These are phyloP conservation scores for Prolemur simus DNA, from an alignment of 2,113 vertebrate species.

Conservation along the genomic window DNA sequence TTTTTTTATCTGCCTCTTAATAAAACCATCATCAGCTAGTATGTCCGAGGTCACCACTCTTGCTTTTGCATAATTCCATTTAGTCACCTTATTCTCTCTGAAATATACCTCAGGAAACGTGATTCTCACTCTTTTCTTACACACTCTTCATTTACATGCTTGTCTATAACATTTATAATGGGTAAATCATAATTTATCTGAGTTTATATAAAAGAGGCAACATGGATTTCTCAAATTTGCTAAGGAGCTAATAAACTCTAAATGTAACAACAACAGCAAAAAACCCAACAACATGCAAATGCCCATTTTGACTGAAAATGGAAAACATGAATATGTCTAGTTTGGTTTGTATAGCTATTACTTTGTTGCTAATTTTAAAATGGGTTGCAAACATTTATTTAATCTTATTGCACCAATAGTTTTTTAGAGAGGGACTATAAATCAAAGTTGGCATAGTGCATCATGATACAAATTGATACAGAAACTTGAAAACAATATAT, in stretches of 20 bases:
- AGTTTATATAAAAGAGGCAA: background rate
- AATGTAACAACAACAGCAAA: background rate
- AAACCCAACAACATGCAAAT: background rate
- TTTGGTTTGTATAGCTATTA: conserved; percentile 66
- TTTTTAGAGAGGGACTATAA: conserved; percentile 55
- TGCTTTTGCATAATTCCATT: background rate
- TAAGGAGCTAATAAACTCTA: background rate
- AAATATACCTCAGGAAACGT: background rate
- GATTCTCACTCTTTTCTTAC: background rate
- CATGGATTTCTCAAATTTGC: background rate
- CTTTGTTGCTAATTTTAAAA: conserved; percentile 70
- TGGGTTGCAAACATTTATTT: conserved; percentile 71
- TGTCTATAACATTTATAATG: background rate
- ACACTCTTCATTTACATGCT: background rate
- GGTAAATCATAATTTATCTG: background rate
- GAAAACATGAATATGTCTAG: conserved; percentile 53
- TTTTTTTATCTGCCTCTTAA: background rate
- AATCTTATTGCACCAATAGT: conserved; percentile 72
- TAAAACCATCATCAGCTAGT: background rate
- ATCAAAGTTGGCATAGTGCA: conserved; percentile 65
- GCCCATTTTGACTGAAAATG: background rate
- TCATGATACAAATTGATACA: conserved; percentile 49
- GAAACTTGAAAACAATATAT: conserved; percentile 55
- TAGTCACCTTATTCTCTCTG: background rate
- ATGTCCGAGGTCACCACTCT: background rate